Conservation (phyloP, 1,140 invertebrate species). For the Eupristina koningsbergeri region DNA sequence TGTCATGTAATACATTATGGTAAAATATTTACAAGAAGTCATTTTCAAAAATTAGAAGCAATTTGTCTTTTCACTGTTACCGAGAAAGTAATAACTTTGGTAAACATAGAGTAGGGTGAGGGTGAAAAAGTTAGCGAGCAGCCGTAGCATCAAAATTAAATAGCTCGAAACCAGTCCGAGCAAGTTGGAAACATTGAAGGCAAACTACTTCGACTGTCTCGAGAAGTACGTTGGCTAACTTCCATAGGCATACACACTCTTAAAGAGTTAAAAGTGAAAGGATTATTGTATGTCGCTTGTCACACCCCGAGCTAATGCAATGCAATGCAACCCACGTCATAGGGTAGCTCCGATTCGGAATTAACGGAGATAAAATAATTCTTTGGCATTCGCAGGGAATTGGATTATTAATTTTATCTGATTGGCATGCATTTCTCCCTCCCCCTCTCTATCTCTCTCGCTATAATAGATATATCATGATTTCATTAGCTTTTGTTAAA, state of each 20-base stretch:
- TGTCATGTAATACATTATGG: not conserved
- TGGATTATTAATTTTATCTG: not conserved
- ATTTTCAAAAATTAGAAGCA: conserved; percentile 31
- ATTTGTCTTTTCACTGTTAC: not conserved
- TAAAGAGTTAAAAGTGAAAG: conserved; percentile 68
- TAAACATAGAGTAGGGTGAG: not conserved
- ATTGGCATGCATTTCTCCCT: not conserved
- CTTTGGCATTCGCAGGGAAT: not conserved
- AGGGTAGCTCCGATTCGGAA: not conserved
- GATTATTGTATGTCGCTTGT: conserved; percentile 49
- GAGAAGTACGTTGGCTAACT: conserved; percentile 47
- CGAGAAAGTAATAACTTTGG: not conserved
- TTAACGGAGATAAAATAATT: not conserved
- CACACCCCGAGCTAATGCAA: conserved; percentile 39
- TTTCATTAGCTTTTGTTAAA: not conserved
- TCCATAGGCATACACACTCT: conserved; percentile 54
- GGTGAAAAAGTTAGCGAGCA: conserved; percentile 37
- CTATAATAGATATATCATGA: not conserved
- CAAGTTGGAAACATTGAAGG: conserved; percentile 63
- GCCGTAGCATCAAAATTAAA: conserved; percentile 32
- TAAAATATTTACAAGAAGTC: not conserved
- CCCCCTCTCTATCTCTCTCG: no score
- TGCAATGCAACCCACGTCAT: conserved; percentile 21
- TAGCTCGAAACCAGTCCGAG: conserved; percentile 59
- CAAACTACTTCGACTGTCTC: conserved; percentile 55